Base-by-base conservation (phyloP, 2,113 vertebrate genomes). In the Alexandromys fortis region DNA sequence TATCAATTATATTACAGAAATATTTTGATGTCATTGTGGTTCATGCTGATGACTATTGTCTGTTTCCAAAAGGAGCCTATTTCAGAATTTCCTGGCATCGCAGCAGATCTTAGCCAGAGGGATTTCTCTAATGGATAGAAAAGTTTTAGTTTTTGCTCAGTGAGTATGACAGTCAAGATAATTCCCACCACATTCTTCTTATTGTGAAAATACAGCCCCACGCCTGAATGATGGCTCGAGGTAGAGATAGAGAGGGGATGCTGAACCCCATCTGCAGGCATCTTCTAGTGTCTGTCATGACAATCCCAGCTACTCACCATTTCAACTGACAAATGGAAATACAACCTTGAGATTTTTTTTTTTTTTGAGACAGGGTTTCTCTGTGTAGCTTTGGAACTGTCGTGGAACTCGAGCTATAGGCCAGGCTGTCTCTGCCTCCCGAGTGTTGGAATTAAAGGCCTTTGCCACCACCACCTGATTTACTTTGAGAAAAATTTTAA, bases 101-200 rank as follows among this genome's bases (percentile, higher is more conserved):
- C 8, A 92, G 73, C 52, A 73, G 86, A 97, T 65, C 68, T 65
- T 73, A 82, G 76, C 55, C 83, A 89, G 65, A 94, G 49, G 91
- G 87, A 97, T 96, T 96, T 97, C 94, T 94, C 78, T 97, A 97
- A 96, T 92, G 73, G 83, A 75, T 95, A 83, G 78, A 87, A 91
- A 89, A n/a, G n/a, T 79, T 96, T 95, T 73, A 67, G n/a, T 87
- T 73, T 96, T 96, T 78, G 63, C 58, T 93, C 86, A 91, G 73
- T 55, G 95, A 97, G 61, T 75, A 73, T 52, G 68, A 45, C 76
- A 38, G 87, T 75, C 78, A 96, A 95, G 95, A 94, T 92, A 28
- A 82, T 83, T 92, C 92, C 86, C 91, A 89, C 91, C 75, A 55
- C 67, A 92, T 55, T 89, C 58, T 89, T 91, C 58, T 75, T 96